phyloP scores from a whole-genome alignment of 2,888 invertebrate species.

The Campoplex nolae region DNA sequence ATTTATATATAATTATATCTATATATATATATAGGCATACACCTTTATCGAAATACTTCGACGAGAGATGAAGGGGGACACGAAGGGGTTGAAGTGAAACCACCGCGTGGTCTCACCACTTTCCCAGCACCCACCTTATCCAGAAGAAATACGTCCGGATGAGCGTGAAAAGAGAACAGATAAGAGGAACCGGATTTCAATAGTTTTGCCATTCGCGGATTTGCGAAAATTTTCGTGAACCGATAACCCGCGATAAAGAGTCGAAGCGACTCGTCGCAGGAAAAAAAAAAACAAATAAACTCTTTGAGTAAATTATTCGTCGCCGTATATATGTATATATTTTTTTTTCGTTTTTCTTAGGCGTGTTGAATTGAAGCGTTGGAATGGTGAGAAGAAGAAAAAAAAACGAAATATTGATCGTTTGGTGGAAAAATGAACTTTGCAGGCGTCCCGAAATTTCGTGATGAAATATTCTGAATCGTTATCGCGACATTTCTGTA shows the following conservation, averaged over 20 bases:
- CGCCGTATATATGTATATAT: neutral
- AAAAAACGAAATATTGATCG: neutral
- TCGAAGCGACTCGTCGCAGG: neutral
- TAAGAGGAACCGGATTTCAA: conserved; percentile 50
- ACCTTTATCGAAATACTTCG: conserved; percentile 7
- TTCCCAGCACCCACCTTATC: conserved; percentile 24
- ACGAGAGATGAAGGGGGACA: neutral
- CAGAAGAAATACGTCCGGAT: conserved; percentile 38
- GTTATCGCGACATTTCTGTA: neutral
- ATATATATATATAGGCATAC: conserved; percentile 34
- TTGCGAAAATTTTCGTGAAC: neutral
- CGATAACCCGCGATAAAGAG: neutral
- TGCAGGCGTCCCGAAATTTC: too few species aligned
- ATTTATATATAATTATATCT: neutral
- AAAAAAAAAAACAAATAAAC: neutral
- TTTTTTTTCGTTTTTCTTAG: neutral
- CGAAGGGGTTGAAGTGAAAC: neutral
- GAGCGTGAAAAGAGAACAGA: conserved; percentile 41
- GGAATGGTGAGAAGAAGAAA: neutral
- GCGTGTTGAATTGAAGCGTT: neutral
- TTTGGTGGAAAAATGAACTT: neutral
- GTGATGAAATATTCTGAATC: neutral
- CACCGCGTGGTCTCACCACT: conserved; percentile 21
- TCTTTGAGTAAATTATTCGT: neutral
- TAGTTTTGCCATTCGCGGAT: neutral